phyloP scores from a whole-genome alignment of 1,140 invertebrate genomes.

The Macrocentrus cingulum region DNA sequence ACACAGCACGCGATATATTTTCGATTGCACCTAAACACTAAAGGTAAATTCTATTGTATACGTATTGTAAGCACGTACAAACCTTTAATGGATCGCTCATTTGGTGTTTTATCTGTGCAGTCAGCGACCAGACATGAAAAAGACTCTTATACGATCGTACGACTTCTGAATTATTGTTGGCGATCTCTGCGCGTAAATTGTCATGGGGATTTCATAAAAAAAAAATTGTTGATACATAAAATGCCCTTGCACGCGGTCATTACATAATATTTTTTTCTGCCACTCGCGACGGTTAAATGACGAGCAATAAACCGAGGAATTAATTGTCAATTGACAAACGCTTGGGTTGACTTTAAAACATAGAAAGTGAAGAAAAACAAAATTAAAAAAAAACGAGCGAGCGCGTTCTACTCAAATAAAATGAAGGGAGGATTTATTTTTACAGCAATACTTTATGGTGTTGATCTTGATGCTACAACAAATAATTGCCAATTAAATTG shows the following conservation, averaged over 20 bases:
- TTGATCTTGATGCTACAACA: slow-evolving; percentile 44
- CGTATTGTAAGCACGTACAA: not conserved
- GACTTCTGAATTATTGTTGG: not conserved
- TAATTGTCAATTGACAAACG: no score
- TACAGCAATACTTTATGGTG: slow-evolving; percentile 46
- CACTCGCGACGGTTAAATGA: no score
- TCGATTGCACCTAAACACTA: not conserved
- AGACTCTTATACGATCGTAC: not conserved
- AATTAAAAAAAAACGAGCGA: no score
- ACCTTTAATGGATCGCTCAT: not conserved
- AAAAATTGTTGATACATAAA: no score
- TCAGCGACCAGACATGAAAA: no score
- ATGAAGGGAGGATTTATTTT: slow-evolving; percentile 44
- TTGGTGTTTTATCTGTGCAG: not conserved
- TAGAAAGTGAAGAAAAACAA: no score
- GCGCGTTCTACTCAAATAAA: not conserved
- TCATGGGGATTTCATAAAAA: no score
- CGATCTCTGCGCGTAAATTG: no score
- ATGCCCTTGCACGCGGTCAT: no score
- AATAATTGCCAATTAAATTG: slow-evolving; percentile 53
- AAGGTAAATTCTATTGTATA: not conserved
- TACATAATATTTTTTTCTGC: no score
- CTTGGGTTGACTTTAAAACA: no score
- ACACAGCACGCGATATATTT: not conserved
- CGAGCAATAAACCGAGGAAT: no score